Conservation (phyloP, 2,113 vertebrate species). For the Galemys pyrenaicus region DNA sequence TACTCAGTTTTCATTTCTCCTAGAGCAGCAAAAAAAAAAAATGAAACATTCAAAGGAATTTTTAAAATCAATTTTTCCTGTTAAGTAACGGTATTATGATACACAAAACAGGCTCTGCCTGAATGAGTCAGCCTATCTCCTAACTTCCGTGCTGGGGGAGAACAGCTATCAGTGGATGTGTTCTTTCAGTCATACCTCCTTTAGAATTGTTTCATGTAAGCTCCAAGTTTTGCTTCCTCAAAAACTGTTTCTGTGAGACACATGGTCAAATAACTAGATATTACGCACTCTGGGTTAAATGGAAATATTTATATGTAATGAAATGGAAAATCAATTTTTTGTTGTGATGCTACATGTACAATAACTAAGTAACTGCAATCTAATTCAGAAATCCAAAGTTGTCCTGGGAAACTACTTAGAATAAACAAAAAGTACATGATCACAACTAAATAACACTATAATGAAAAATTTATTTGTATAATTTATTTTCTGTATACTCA, state of each 20-base stretch:
- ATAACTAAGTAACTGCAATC: conserved; percentile 20
- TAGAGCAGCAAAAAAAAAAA: neutral
- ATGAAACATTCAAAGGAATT: neutral
- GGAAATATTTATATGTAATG: neutral
- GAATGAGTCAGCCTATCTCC: neutral
- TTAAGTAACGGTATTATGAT: neutral
- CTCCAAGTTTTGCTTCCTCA: neutral
- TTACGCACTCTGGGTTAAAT: neutral
- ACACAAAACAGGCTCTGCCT: neutral
- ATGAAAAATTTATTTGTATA: conserved; percentile 47
- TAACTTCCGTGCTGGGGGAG: neutral
- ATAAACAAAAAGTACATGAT: neutral
- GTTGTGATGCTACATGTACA: neutral
- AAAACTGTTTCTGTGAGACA: neutral
- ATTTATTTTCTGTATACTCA: neutral
- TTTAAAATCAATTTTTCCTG: neutral
- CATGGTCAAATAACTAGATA: neutral
- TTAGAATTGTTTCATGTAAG: conserved; percentile 2
- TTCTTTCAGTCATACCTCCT: neutral
- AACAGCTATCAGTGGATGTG: neutral
- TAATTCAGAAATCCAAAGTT: neutral
- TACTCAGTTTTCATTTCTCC: conserved; percentile 38
- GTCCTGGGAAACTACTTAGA: neutral
- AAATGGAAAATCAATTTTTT: conserved; percentile 26
- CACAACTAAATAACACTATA: neutral